Evolutionary conservation across 2,888 invertebrate genomes (phyloP).

Genomic region (Chrysomela aeneicollis): DNA sequence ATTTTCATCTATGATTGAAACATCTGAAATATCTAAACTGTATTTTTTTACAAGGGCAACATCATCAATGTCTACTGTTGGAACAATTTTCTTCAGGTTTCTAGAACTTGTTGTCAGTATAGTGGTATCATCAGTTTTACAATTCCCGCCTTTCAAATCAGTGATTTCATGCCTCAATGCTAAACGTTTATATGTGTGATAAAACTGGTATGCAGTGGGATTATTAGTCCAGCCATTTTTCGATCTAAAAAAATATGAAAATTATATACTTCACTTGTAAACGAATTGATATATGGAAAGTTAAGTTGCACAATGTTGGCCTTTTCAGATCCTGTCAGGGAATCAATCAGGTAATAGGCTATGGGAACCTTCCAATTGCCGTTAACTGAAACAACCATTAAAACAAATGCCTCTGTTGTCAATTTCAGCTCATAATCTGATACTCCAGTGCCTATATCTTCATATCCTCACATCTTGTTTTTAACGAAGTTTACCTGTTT

Average conservation of each 20-base stretch:
- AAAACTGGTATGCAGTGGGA: too few species aligned
- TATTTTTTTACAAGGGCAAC: not conserved
- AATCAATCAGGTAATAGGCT: conserved; percentile 38
- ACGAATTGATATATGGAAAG: too few species aligned
- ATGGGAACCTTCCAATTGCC: conserved; percentile 38
- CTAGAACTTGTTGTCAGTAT: conserved; percentile 7
- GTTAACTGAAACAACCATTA: conserved; percentile 35
- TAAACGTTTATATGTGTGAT: conserved; percentile 1
- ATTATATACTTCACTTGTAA: too few species aligned
- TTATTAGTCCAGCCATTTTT: conserved; percentile 21
- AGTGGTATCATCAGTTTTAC: not conserved
- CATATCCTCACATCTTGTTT: conserved; percentile 26
- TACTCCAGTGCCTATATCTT: conserved; percentile 27
- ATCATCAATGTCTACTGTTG: not conserved
- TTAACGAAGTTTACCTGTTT: conserved; percentile 22
- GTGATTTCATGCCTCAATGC: conserved; percentile 1
- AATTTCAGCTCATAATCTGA: conserved; percentile 17
- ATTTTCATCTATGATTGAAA: not conserved
- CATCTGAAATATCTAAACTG: conserved; percentile 7
- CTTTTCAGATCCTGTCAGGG: too few species aligned
- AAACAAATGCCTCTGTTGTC: conserved; percentile 35
- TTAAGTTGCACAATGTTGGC: too few species aligned
- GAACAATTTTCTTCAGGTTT: not conserved
- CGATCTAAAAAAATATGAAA: conserved; percentile 8
- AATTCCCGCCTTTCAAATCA: conserved; percentile 7